Evolutionary conservation across 1,140 invertebrate genomes (phyloP).

Genomic region (Atta texana): DNA sequence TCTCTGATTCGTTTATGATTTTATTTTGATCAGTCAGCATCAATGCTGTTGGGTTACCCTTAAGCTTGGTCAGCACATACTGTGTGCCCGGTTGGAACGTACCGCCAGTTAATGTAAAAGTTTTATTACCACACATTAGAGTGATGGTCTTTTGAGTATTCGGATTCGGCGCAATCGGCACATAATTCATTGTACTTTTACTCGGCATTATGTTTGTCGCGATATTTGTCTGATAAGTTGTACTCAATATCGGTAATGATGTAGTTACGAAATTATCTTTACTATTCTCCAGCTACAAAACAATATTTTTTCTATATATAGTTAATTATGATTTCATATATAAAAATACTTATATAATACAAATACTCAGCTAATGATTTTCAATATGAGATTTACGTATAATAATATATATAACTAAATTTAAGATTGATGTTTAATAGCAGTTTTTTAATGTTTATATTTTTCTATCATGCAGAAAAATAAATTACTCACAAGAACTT

Average conservation of each 20-base stretch:
- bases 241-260: slow-evolving; percentile 57
- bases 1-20: slow-evolving; percentile 17
- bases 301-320: slow-evolving; percentile 18
- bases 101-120: slow-evolving; percentile 76
- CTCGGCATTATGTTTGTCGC: slow-evolving; percentile 10
- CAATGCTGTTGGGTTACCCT: slow-evolving; percentile 71
- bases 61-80: slow-evolving; percentile 77
- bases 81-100: slow-evolving; percentile 72
- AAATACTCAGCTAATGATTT: neutral
- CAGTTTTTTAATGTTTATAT: neutral
- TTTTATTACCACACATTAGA: slow-evolving; percentile 74
- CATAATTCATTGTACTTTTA: slow-evolving; percentile 52
- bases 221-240: slow-evolving; percentile 68
- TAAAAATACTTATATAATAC: too few relatives aligned
- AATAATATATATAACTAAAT: neutral
- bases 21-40: slow-evolving; percentile 69
- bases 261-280: slow-evolving; percentile 49
- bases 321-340: neutral
- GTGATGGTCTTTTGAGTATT: slow-evolving; percentile 73
- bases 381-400: neutral
- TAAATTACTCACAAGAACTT: slow-evolving; percentile 34
- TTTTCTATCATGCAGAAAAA: neutral
- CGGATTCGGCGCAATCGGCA: slow-evolving; percentile 59
- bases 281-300: slow-evolving; percentile 43
- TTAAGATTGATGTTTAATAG: slow-evolving; percentile 7